Percentiles rank a stretch among this genome's conserved stretches.
Evolutionary conservation across 2,113 vertebrate genomes (phyloP).

Genomic region (Oxygymnocypris stewartii): DNA sequence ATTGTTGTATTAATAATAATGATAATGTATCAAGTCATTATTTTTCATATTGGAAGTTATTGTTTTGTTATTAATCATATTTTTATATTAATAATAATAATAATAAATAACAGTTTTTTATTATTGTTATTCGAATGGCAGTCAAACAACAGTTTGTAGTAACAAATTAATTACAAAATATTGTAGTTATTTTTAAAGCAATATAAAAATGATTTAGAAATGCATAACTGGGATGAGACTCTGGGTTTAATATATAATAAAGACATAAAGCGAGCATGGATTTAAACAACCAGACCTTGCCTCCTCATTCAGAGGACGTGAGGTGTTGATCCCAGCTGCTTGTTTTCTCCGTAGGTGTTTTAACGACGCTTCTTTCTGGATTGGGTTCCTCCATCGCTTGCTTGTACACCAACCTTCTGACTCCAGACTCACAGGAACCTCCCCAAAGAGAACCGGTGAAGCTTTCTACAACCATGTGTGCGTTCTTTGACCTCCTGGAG

Average conservation of each 20-base stretch:
- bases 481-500: slow-evolving; percentile 83
- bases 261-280: not conserved
- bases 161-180: not conserved
- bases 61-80: not conserved
- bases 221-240: not conserved
- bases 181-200: not conserved
- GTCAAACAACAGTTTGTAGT: not conserved
- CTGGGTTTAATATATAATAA: not conserved
- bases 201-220: not conserved
- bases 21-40: not conserved
- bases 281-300: not conserved
- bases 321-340: not conserved
- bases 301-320: not conserved
- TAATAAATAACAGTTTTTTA: not conserved
- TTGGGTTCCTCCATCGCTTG: slow-evolving; percentile 74
- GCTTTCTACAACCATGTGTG: slow-evolving; percentile 62
- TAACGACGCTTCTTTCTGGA: slow-evolving; percentile 73
- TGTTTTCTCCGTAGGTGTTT: slow-evolving; percentile 65
- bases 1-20: not conserved
- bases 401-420: slow-evolving; percentile 73
- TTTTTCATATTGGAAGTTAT: not conserved
- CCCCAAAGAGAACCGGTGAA: not conserved
- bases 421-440: slow-evolving; percentile 46
- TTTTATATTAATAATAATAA: not conserved
- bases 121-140: not conserved